Evolutionary conservation across 2,888 invertebrate genomes (phyloP).

Genomic region (Sepiola atlantica): DNA sequence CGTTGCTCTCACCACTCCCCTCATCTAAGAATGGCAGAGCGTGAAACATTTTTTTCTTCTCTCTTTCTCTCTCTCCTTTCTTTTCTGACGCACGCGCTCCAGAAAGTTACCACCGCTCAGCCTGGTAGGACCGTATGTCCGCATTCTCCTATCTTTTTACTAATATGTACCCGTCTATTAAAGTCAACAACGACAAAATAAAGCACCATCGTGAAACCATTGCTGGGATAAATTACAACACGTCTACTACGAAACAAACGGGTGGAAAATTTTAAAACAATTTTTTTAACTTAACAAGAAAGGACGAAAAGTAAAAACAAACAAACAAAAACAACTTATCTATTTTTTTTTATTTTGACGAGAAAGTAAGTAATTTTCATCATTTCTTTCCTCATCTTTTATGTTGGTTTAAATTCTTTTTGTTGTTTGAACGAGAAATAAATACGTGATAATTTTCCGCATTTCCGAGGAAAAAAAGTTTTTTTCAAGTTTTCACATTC

Average conservation of each 20-base stretch:
- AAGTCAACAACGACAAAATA: not conserved
- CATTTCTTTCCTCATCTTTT: not conserved
- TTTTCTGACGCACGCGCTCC: not conserved
- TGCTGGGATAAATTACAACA: conserved; percentile 32
- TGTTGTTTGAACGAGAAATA: not conserved
- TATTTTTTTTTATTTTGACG: conserved; percentile 4
- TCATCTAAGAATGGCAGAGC: conserved; percentile 8
- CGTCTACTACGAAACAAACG: not conserved
- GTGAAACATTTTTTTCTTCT: not conserved
- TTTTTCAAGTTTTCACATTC: no score
- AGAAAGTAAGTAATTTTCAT: not conserved
- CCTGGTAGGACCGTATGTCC: conserved; percentile 10
- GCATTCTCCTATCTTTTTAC: not conserved
- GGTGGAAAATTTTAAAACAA: not conserved
- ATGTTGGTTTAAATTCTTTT: not conserved
- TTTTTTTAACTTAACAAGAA: not conserved
- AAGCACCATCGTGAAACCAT: conserved; percentile 15
- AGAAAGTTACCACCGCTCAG: conserved; percentile 32
- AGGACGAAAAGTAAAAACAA: not conserved
- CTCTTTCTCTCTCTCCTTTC: not conserved
- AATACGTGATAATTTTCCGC: not conserved
- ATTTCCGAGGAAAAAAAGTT: no score
- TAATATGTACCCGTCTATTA: not conserved
- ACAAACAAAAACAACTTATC: not conserved
- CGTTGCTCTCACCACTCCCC: not conserved